These are phyloP conservation scores for Euschistus heros DNA, from an alignment of 1,140 invertebrate species.

Conservation along the genomic window DNA sequence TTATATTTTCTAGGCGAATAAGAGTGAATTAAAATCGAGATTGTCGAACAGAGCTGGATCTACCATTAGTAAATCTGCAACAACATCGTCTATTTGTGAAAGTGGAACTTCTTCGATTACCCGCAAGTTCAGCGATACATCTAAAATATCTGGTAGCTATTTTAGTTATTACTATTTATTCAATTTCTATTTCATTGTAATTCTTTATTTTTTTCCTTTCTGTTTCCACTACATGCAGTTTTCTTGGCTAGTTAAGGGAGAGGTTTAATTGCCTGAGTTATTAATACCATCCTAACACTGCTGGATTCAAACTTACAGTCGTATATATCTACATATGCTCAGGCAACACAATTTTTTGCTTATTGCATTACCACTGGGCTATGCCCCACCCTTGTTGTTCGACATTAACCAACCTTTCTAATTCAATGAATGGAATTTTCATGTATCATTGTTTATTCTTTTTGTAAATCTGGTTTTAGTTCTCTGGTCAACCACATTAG, in stretches of 20 bases:
- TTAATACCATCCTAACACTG: too few species aligned
- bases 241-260: neutral
- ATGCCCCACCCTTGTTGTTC: too few species aligned
- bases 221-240: neutral
- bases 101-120: neutral
- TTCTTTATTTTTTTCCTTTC: neutral
- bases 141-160: neutral
- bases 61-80: constrained; percentile 1
- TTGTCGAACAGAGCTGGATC: neutral
- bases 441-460: too few species aligned
- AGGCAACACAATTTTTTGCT: too few species aligned
- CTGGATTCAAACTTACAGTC: too few species aligned
- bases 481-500: too few species aligned
- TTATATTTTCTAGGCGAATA: neutral
- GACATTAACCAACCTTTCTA: too few species aligned
- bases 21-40: neutral
- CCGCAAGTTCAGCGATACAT: constrained; percentile 18
- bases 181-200: neutral
- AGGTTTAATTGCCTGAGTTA: too few species aligned
- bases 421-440: too few species aligned
- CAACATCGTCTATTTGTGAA: constrained; percentile 1
- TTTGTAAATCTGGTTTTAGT: too few species aligned
- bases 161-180: neutral
- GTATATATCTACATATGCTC: too few species aligned
- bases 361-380: too few species aligned